Base-by-base conservation (phyloP, 2,888 invertebrate genomes). In the Horisme vitalbata region DNA sequence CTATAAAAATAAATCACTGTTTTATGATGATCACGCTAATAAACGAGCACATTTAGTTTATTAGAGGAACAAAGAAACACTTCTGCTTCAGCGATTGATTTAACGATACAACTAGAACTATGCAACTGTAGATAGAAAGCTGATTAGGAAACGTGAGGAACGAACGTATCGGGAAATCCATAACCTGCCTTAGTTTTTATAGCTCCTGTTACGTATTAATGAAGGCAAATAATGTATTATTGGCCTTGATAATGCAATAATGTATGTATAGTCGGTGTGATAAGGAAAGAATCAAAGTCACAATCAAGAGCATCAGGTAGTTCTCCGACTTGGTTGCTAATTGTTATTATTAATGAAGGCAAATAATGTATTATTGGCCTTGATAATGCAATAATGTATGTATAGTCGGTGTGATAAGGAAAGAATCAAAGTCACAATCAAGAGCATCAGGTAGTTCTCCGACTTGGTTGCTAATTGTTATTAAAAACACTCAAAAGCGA, bases 101-200 rank as follows among this genome's bases (percentile, higher is more conserved):
- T 31, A 35, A 39, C 39, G 24, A 44, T 36, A 35, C 26, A 26
- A 26, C 30, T 23, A 20, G 4, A 8, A n/a, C 11, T 27, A 18
- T 23, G 13, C 31, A 12, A 36, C 12, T 26, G 24, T 44, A 36
- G n/a, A n/a, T n/a, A n/a, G 49, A 49, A 49, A 44, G 39, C 39
- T 13, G 18, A 36, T 33, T 23, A 31, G 43, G 48, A 49, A 32
- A 28, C 15, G 23, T 24, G 12, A 24, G 11, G 14, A 45, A 27
- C 35, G 12, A 35, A 15, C 43, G 43, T 34, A 45, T 41, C 33
- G 39, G 50, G 50, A 50, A 50, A 50, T 45, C 50, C 50, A 34
- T 36, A 26, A 35, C 39, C 49, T 49, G 49, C 34, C 11, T n/a
- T 9, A 11, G 21, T 39, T 36, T 35, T 44, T 44, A 21, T 35